Percentiles rank a stretch among this genome's conserved stretches.
Conservation (phyloP, 92 coral and sea anemone species). For the Chrysogorgia sp. region DNA sequence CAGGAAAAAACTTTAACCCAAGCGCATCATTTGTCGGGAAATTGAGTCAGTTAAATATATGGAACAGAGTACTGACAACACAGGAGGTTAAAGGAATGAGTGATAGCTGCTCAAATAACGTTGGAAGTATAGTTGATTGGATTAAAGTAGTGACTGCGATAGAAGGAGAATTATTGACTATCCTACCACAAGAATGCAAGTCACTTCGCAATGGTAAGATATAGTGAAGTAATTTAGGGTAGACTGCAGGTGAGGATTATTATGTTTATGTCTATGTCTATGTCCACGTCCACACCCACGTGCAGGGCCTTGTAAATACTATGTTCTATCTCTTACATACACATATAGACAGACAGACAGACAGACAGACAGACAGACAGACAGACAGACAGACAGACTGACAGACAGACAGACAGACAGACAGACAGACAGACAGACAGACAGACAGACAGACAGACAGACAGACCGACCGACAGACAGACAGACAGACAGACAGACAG, state of each 20-base stretch:
- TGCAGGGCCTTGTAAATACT: too few relatives aligned
- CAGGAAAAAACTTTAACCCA: not conserved
- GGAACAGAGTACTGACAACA: not conserved
- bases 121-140: conserved; percentile 10
- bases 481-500: not conserved
- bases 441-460: too few relatives aligned
- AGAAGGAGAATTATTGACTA: not conserved
- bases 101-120: not conserved
- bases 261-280: too few relatives aligned
- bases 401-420: too few relatives aligned
- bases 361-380: too few relatives aligned
- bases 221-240: not conserved
- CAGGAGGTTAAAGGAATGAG: not conserved
- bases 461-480: not conserved
- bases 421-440: too few relatives aligned
- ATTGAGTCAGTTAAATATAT: conserved; percentile 1
- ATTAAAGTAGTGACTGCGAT: not conserved
- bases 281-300: too few relatives aligned
- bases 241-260: not conserved
- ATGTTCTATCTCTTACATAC: too few relatives aligned
- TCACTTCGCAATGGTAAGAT: conserved; percentile 8
- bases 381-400: too few relatives aligned
- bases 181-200: not conserved
- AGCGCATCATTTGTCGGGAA: not conserved
- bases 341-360: too few relatives aligned